These are phyloP conservation scores for Homarus gammarus DNA, from an alignment of 2,888 invertebrate species.

Conservation along the genomic window DNA sequence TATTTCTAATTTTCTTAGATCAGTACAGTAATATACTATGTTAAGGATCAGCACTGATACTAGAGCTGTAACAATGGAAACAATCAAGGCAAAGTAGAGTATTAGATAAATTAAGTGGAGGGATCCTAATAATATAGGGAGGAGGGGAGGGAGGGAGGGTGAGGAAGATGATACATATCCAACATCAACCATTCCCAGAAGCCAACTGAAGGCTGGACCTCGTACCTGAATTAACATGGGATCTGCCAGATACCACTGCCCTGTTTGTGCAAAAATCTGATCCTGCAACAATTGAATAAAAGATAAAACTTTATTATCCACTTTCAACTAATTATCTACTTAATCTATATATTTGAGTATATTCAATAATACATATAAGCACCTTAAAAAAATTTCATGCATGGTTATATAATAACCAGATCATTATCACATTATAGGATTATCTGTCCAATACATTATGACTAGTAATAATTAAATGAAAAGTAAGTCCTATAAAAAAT, in stretches of 20 bases:
- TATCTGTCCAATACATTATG: neutral
- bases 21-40: conserved; percentile 27
- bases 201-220: conserved; percentile 50
- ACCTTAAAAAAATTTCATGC: neutral
- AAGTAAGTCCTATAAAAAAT: no score
- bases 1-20: conserved; percentile 5
- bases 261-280: conserved; percentile 60
- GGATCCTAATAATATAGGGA: conserved; percentile 14
- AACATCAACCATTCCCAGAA: conserved; percentile 56
- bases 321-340: conserved; percentile 19
- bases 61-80: conserved; percentile 26
- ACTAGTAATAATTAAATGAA: neutral
- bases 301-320: conserved; percentile 46
- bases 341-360: neutral
- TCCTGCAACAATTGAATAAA: conserved; percentile 55
- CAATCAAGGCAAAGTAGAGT: neutral
- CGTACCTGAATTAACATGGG: conserved; percentile 60
- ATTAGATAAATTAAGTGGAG: conserved; percentile 10
- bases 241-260: conserved; percentile 66
- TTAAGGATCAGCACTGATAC: conserved; percentile 7
- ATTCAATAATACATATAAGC: neutral
- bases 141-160: conserved; percentile 13
- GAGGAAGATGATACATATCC: conserved; percentile 45
- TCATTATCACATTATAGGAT: neutral
- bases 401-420: conserved; percentile 5